phyloP scores from a whole-genome alignment of 2,888 invertebrate genomes.

The Eubasilissa splendida region DNA sequence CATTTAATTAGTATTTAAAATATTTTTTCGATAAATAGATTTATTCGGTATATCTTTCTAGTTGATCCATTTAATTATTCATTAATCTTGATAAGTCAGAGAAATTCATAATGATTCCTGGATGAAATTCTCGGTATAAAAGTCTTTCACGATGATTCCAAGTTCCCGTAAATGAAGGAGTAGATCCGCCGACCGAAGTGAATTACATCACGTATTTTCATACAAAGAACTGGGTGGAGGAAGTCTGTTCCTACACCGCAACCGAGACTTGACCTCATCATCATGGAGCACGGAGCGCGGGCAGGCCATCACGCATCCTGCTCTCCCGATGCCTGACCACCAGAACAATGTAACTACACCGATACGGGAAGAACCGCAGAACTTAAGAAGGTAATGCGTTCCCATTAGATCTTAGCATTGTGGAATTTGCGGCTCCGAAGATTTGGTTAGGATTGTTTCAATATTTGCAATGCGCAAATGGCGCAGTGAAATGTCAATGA shows the following conservation, averaged over 20 bases:
- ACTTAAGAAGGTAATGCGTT: constrained; percentile 33
- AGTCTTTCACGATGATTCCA: constrained; percentile 1
- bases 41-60: too few species aligned
- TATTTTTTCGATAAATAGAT: too few species aligned
- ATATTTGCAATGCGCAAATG: constrained; percentile 44
- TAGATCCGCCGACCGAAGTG: constrained; percentile 23
- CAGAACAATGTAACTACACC: constrained; percentile 42
- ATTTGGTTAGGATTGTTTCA: constrained; percentile 28
- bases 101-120: not conserved
- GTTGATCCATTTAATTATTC: too few species aligned
- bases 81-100: too few species aligned
- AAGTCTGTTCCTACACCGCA: constrained; percentile 43
- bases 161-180: not conserved
- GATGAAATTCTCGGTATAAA: constrained; percentile 21
- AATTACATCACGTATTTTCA: constrained; percentile 50
- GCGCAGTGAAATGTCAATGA: constrained; percentile 31
- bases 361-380: constrained; percentile 38
- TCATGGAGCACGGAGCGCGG: constrained; percentile 30
- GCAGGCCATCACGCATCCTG: constrained; percentile 36
- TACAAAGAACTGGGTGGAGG: constrained; percentile 2
- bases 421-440: constrained; percentile 38
- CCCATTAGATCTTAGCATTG: constrained; percentile 41
- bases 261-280: constrained; percentile 53
- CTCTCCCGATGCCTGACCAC: constrained; percentile 32
- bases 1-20: too few species aligned